Evolutionary conservation across 2,113 vertebrate genomes (phyloP), one percentile per base, ranked within the genome.

Genomic region (Mellivora capensis): DNA sequence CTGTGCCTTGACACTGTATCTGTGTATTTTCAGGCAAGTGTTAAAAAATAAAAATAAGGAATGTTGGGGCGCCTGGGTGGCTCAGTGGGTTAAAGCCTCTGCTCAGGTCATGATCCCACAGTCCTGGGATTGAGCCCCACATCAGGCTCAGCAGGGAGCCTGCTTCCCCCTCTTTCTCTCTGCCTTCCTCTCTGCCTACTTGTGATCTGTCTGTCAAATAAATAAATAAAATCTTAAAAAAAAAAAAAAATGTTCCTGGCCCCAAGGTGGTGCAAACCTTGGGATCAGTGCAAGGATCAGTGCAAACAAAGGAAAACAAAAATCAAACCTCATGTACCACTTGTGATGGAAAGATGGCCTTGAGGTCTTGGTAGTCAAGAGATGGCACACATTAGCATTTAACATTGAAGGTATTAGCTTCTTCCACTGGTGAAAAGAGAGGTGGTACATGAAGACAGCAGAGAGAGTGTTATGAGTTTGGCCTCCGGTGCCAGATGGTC

Each of bases 1-100:
- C 31, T 67, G 44, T 64, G 29, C 17, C 31, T 52, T 44, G 5
- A 37, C 2, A 81, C 6, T 90, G 1, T 47, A 27, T 57, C 39
- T 81, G 72, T 61, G 54, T 14, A 74, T 15, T 93, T 79, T n/a
- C 34, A 27, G 42, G 15, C 10, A 95, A 89, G 31, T 62, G 23
- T 82, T 82, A 91, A 87, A 76, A 94, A 72, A 54, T 76, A 95
- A 94, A 96, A 89, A 86, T 21, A 86, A 95, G 81, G 27, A 89
- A 9, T 54, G n/a, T 4, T 54, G 52, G 52, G 52, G 17, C 17
- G 5, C 52, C 17, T 54, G 52, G 52, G 17, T 54, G 52, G 52
- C 52, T 54, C 52, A 18, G 52, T 18, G 17, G 17, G 52, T 54
- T 54, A 54, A 54, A 54, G 52, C 52, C 52, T 54, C 52, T 54